A percentile compares a stretch with the other conserved stretches of the same genome.
These are phyloP conservation scores for Monodelphis domestica DNA, from an alignment of 2,797 vertebrate species.

Conservation along the genomic window DNA sequence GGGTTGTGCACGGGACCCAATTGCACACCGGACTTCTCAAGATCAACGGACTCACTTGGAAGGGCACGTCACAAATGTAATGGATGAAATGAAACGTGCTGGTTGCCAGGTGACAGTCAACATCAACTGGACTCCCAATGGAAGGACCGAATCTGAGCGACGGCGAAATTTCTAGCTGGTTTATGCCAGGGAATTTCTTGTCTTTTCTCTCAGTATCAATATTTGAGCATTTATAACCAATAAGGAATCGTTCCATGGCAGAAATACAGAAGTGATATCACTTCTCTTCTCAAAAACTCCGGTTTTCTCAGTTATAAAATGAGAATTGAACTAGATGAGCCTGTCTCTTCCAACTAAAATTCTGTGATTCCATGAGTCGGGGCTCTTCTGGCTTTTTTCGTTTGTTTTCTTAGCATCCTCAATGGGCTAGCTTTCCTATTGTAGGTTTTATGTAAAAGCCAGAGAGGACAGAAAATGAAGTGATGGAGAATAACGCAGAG, in stretches of 20 bases:
- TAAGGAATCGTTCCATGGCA: not conserved
- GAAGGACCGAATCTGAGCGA: constrained; percentile 15
- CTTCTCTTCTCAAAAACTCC: not conserved
- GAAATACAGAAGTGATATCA: not conserved
- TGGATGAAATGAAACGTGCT: constrained; percentile 9
- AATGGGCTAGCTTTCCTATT: not conserved
- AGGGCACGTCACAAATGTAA: constrained; percentile 58
- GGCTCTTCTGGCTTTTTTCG: not conserved
- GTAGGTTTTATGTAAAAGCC: constrained; percentile 37
- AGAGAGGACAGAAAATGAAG: not conserved
- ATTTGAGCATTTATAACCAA: constrained; percentile 7
- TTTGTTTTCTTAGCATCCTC: constrained; percentile 3
- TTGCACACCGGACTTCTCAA: not conserved
- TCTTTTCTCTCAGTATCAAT: constrained; percentile 34
- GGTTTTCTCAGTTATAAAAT: not conserved
- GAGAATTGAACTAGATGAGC: not conserved
- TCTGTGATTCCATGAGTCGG: not conserved
- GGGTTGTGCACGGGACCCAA: not conserved
- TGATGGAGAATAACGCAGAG: constrained; percentile 22
- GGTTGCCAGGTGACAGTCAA: constrained; percentile 16
- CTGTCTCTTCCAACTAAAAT: not conserved
- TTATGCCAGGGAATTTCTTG: constrained; percentile 40
- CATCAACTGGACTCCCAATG: constrained; percentile 29
- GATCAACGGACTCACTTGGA: constrained; percentile 54
- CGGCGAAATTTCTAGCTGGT: constrained; percentile 20